A percentile compares a stretch with the other conserved stretches of the same genome.
Conservation (phyloP, 2,888 invertebrate species). For the Dicyrtomina minuta region DNA sequence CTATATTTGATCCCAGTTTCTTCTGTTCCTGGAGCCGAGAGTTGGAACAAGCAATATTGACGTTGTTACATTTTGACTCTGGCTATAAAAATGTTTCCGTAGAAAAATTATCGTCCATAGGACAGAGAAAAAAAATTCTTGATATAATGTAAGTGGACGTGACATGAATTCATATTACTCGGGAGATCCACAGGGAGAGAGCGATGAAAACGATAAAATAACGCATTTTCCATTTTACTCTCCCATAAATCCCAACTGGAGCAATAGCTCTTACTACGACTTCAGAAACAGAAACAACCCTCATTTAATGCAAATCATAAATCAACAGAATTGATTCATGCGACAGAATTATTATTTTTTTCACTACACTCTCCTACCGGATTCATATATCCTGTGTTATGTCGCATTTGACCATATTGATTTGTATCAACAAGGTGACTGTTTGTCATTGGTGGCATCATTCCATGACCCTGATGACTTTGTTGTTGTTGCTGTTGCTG, state of each 20-base stretch:
- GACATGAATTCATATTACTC: constrained; percentile 20
- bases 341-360: constrained; percentile 17
- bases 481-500: constrained; percentile 42
- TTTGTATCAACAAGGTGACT: constrained; percentile 47
- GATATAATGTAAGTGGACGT: constrained; percentile 13
- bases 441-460: constrained; percentile 47
- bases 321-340: constrained; percentile 19
- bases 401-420: constrained; percentile 51
- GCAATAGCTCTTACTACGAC: constrained; percentile 12
- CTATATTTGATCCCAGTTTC: too few species aligned
- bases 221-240: constrained; percentile 10
- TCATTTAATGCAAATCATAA: constrained; percentile 21
- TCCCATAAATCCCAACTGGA: constrained; percentile 21
- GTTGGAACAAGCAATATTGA: not conserved
- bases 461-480: constrained; percentile 39
- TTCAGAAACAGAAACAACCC: constrained; percentile 16
- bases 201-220: constrained; percentile 12
- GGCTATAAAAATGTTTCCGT: not conserved
- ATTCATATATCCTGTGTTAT: constrained; percentile 44
- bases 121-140: not conserved
- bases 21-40: not conserved
- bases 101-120: not conserved
- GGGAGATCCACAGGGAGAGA: not conserved
- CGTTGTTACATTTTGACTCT: not conserved
- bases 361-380: constrained; percentile 31